phyloP scores from a whole-genome alignment of 1,140 invertebrate genomes.

The Drosophila nasuta region DNA sequence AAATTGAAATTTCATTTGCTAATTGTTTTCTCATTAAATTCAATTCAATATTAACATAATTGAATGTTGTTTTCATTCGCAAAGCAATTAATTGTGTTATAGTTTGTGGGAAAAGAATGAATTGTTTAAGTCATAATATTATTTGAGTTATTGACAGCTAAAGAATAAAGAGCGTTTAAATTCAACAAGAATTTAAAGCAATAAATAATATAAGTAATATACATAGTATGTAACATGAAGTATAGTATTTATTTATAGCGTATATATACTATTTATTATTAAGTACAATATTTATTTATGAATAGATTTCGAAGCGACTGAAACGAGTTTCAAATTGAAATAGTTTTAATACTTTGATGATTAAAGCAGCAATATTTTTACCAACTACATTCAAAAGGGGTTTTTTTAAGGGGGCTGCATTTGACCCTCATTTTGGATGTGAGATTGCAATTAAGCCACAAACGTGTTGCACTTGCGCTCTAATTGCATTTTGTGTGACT shows the following conservation, averaged over 20 bases:
- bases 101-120: neutral
- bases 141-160: no score
- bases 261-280: no score
- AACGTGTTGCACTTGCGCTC: conserved; percentile 19
- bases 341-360: neutral
- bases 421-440: neutral
- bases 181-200: no score
- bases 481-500: conserved; percentile 57
- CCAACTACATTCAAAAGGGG: neutral
- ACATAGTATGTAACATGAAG: no score
- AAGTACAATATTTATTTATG: no score
- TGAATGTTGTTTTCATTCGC: neutral
- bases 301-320: no score
- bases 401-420: neutral
- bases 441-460: conserved; percentile 39
- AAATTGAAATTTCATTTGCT: neutral
- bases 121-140: neutral
- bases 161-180: no score
- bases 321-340: neutral
- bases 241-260: no score
- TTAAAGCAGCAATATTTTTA: conserved; percentile 1
- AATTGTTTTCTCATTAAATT: neutral
- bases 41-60: neutral
- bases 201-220: no score
- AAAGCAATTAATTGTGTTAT: neutral